Evolutionary conservation across 2,113 vertebrate genomes (phyloP).

Genomic region (Istiophorus platypterus): DNA sequence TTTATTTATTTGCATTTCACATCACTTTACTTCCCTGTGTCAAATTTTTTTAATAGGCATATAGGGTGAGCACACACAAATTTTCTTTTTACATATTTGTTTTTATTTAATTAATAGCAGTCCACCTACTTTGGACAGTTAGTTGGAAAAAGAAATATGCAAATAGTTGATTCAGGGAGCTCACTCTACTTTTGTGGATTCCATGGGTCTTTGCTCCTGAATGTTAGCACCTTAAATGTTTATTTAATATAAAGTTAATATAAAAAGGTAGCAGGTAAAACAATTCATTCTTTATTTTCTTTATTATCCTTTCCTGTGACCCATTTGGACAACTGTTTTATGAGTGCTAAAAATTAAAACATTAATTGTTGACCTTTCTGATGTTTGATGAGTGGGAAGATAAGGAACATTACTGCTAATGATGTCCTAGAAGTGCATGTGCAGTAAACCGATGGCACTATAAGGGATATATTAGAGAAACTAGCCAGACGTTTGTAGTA

Average conservation of each 20-base stretch:
- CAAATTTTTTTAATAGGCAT: background rate
- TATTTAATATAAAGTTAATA: background rate
- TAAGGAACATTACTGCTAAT: background rate
- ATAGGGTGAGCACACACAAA: background rate
- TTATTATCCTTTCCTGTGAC: background rate
- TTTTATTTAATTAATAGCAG: background rate
- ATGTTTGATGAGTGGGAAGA: background rate
- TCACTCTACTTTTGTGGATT: background rate
- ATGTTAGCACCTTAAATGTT: background rate
- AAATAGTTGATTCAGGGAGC: background rate
- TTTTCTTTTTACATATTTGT: background rate
- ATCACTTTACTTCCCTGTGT: background rate
- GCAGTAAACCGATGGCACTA: background rate
- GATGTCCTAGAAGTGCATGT: background rate
- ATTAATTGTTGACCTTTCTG: conserved; percentile 2
- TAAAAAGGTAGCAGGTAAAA: background rate
- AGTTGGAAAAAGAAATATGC: background rate
- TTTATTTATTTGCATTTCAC: background rate
- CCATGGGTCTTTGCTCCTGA: background rate
- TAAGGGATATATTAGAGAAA: background rate
- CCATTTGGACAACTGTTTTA: background rate
- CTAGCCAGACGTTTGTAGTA: background rate
- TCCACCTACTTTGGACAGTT: background rate
- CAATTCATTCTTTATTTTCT: background rate
- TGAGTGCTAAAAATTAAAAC: background rate